Evolutionary conservation across 2,797 vertebrate species (phyloP), one percentile per base, ranked within the genome.

Genomic region (Mormyrops boulengeri): DNA sequence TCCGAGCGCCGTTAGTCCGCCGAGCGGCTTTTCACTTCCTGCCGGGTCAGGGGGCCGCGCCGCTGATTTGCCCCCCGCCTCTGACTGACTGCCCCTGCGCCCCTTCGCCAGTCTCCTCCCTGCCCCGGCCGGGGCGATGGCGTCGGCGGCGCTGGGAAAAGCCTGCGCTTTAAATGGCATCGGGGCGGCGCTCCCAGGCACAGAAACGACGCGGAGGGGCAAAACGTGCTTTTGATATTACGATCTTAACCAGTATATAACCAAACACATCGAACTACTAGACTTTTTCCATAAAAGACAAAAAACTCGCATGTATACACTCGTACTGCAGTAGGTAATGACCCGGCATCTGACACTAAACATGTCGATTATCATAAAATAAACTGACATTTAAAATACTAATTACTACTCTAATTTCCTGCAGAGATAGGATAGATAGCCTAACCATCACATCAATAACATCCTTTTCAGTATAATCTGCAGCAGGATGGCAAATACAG

Each of bases 1-100:
- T 88, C 62, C 91, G 52, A n/a, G 93, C 91, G 84, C 93, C 89
- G 93, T 93, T 88, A 92, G 91, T 89, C 80, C 85, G 41, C 90
- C 12, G 55, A 88, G 91, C 89, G 94, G 94, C 93, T 1, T 38
- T 92, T 92, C 92, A 9, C 6, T 0, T 6, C 30, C 93, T 91
- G 30, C 89, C 88, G 82, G 88, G 73, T 89, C 92, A 91, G 92
- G 88, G 73, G 88, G 92, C 26, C 85, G 49, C 17, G 69, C 44
- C 49, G 34, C 26, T 62, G n/a, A 8, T 17, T 38, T 30, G 55
- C 30, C 50, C 50, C 60, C n/a, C 89, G 3, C 11, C 66, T 57
- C 38, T 12, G 14, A 12, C 19, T 26, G 44, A 47, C 82, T 22
- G n/a, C 44, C 47, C 69, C 47, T 8, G 44, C 38, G n/a, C 41